Percentiles rank a stretch among this genome's conserved stretches.
These are phyloP conservation scores for Lithobates sylvaticus DNA, from an alignment of 2,797 vertebrate genomes.

Conservation along the genomic window DNA sequence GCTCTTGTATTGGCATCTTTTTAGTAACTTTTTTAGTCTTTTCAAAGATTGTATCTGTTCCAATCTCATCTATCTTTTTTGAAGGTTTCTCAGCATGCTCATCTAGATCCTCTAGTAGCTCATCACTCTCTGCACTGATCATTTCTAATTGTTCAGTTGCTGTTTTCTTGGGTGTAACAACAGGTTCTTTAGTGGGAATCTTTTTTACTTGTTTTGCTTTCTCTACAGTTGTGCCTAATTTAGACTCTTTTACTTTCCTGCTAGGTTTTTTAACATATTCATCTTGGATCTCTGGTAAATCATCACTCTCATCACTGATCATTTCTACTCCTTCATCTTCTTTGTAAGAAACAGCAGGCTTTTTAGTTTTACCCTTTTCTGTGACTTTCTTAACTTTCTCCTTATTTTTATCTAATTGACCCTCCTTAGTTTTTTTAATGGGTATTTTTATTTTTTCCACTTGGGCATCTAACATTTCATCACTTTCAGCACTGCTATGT, in stretches of 20 bases:
- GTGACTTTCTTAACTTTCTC: too few species aligned
- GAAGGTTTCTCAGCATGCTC: background rate
- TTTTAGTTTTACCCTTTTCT: too few species aligned
- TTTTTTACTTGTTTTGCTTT: background rate
- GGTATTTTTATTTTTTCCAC: too few species aligned
- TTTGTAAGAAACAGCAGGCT: too few species aligned
- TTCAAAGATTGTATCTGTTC: conserved; percentile 32
- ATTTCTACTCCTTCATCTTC: background rate
- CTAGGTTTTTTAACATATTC: background rate
- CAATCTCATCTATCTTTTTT: conserved; percentile 19
- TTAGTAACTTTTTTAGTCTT: background rate
- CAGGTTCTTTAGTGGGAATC: background rate
- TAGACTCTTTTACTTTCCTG: conserved; percentile 35
- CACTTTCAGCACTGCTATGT: too few species aligned
- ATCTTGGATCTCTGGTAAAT: background rate
- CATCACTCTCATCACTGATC: background rate
- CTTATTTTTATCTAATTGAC: too few species aligned
- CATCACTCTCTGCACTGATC: conserved; percentile 19
- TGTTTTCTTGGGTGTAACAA: background rate
- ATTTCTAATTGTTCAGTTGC: conserved; percentile 10
- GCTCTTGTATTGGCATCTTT: conserved; percentile 5
- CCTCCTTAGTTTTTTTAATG: too few species aligned
- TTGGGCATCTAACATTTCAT: too few species aligned
- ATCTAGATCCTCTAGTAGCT: background rate
- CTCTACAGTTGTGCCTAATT: background rate